Evolutionary conservation across 2,888 invertebrate genomes (phyloP).

Genomic region (Oscheius sp.): DNA sequence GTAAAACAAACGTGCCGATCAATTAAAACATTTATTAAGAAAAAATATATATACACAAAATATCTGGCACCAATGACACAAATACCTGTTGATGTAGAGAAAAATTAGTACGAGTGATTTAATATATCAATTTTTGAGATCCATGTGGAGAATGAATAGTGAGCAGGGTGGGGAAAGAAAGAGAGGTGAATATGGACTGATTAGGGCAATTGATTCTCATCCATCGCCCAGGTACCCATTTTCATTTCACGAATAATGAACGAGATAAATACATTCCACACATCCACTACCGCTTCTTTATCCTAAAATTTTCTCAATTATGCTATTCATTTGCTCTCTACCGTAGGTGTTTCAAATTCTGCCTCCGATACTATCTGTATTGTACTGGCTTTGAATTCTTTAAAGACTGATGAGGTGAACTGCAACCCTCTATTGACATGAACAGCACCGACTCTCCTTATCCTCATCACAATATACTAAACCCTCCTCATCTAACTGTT

Average conservation of each 20-base stretch:
- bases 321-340: too few species aligned
- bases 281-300: constrained; percentile 55
- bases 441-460: constrained; percentile 60
- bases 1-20: too few species aligned
- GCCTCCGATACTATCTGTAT: constrained; percentile 44
- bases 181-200: constrained; percentile 34
- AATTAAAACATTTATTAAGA: constrained; percentile 2
- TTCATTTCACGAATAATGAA: constrained; percentile 68
- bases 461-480: constrained; percentile 54
- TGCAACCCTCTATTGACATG: constrained; percentile 61
- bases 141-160: background rate
- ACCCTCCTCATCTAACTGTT: background rate
- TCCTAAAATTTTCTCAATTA: constrained; percentile 45
- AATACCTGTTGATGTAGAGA: constrained; percentile 3
- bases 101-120: background rate
- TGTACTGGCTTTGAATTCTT: constrained; percentile 61
- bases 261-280: constrained; percentile 67
- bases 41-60: constrained; percentile 9
- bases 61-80: constrained; percentile 3
- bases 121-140: constrained; percentile 7
- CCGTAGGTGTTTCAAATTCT: constrained; percentile 34
- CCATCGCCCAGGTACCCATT: constrained; percentile 60
- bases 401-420: constrained; percentile 59
- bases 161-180: too few species aligned
- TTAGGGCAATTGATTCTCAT: constrained; percentile 35